Evolutionary conservation across 1,140 invertebrate species (phyloP).

Genomic region (Macrostomum lignano): DNA sequence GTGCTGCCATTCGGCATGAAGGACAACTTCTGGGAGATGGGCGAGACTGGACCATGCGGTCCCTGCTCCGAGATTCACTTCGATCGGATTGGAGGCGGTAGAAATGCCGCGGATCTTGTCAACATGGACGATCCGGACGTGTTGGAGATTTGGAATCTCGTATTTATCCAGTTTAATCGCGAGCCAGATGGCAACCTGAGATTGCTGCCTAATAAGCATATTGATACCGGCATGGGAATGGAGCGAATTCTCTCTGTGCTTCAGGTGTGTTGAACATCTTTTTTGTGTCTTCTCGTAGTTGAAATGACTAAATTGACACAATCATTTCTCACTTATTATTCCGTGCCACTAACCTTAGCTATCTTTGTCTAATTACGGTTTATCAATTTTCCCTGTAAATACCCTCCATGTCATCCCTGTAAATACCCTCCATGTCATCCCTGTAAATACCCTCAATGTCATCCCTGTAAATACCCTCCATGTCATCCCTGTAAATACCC

Average conservation of each 20-base stretch:
- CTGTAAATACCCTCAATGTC: too few species aligned
- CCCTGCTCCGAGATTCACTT: conserved; percentile 77
- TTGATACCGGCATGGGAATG: conserved; percentile 88
- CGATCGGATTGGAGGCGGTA: conserved; percentile 25
- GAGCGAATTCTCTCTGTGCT: conserved; percentile 83
- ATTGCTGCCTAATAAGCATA: conserved; percentile 64
- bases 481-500: too few species aligned
- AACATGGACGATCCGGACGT: conserved; percentile 15
- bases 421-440: too few species aligned
- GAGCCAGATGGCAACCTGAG: conserved; percentile 51
- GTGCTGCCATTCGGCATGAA: conserved; percentile 46
- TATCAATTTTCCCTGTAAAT: too few species aligned
- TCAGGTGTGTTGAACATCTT: too few species aligned
- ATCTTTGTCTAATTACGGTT: too few species aligned
- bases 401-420: too few species aligned
- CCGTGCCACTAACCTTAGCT: too few species aligned
- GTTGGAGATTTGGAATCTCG: conserved; percentile 26
- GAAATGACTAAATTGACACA: too few species aligned
- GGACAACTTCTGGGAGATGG: conserved; percentile 98
- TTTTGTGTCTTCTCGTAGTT: too few species aligned
- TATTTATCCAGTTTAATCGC: conserved; percentile 30
- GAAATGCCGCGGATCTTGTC: conserved; percentile 13
- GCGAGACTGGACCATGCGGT: conserved; percentile 54
- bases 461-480: too few species aligned
- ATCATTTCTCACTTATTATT: too few species aligned